Conservation (phyloP, 2,888 invertebrate genomes). For the Drosophila picticornis region DNA sequence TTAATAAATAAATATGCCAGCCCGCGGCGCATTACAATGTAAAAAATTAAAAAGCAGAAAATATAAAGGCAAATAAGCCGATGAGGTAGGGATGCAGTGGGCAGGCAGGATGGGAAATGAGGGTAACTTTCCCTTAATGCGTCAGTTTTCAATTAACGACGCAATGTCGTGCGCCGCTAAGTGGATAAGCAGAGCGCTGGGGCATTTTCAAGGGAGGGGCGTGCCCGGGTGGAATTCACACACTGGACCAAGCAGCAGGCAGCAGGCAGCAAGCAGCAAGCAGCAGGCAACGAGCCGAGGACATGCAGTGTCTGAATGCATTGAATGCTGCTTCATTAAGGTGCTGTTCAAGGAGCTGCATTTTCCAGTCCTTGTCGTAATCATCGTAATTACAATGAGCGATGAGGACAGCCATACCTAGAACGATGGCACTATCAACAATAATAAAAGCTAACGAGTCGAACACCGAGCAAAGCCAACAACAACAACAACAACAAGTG, state of each 20-base stretch:
- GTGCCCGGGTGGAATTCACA: not conserved
- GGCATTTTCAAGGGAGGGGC: not conserved
- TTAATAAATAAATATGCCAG: slow-evolving; percentile 67
- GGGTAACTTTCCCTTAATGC: slow-evolving; percentile 64
- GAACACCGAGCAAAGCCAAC: slow-evolving; percentile 31
- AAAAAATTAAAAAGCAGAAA: slow-evolving; percentile 57
- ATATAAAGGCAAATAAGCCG: slow-evolving; percentile 37
- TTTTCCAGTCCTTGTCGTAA: slow-evolving; percentile 64
- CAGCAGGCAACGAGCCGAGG: slow-evolving; percentile 1
- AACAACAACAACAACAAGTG: slow-evolving; percentile 25
- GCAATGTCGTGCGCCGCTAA: slow-evolving; percentile 62
- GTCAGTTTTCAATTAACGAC: slow-evolving; percentile 76
- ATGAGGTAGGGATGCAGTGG: not conserved
- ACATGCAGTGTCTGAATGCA: slow-evolving; percentile 41
- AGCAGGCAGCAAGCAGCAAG: not conserved
- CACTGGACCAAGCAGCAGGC: slow-evolving; percentile 14
- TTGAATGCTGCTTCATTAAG: slow-evolving; percentile 75
- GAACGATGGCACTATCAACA: slow-evolving; percentile 52
- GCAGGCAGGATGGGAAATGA: not conserved
- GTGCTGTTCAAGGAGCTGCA: slow-evolving; percentile 55
- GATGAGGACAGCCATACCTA: slow-evolving; percentile 59
- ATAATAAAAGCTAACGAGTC: slow-evolving; percentile 73
- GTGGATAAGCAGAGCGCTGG: slow-evolving; percentile 64
- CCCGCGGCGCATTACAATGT: slow-evolving; percentile 44
- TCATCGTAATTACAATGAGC: slow-evolving; percentile 76